These are phyloP conservation scores for Podotricha telesiphe DNA, from an alignment of 2,888 invertebrate species.

Conservation along the genomic window DNA sequence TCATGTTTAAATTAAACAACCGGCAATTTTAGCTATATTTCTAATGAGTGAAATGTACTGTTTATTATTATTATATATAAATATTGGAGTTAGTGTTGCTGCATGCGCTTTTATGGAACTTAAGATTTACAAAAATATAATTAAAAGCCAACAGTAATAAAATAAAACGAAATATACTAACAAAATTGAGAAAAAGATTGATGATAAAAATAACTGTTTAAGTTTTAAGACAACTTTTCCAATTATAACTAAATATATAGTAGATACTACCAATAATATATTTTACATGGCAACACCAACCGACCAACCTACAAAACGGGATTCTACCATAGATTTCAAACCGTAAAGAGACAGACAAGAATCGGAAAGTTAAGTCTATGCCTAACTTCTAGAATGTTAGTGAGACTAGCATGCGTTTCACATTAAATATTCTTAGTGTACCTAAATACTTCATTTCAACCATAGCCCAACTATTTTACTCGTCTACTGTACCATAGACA, in stretches of 20 bases:
- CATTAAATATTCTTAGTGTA: conserved; percentile 56
- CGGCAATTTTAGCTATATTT: conserved; percentile 45
- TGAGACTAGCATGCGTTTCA: conserved; percentile 77
- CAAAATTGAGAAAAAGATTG: conserved; percentile 24
- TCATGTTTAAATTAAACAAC: conserved; percentile 35
- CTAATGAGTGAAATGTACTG: conserved; percentile 46
- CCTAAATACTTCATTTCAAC: conserved; percentile 63
- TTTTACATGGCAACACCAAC: conserved; percentile 65
- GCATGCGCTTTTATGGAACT: conserved; percentile 37
- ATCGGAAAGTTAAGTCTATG: conserved; percentile 45
- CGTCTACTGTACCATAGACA: conserved; percentile 59
- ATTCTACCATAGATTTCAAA: conserved; percentile 57
- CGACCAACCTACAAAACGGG: conserved; percentile 58
- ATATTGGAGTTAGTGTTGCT: conserved; percentile 44
- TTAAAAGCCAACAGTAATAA: conserved; percentile 5
- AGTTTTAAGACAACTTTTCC: background rate
- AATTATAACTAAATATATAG: conserved; percentile 31
- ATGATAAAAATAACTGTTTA: conserved; percentile 10
- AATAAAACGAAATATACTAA: conserved; percentile 27
- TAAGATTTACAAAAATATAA: conserved; percentile 19
- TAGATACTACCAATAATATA: conserved; percentile 37
- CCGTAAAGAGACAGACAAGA: conserved; percentile 46
- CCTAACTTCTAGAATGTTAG: conserved; percentile 66
- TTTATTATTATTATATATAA: conserved; percentile 29
- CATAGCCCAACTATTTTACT: conserved; percentile 72